Evolutionary conservation across 23 tunicate genomes (phyloP), one percentile per base, ranked within the genome.

Genomic region (Styela clava): DNA sequence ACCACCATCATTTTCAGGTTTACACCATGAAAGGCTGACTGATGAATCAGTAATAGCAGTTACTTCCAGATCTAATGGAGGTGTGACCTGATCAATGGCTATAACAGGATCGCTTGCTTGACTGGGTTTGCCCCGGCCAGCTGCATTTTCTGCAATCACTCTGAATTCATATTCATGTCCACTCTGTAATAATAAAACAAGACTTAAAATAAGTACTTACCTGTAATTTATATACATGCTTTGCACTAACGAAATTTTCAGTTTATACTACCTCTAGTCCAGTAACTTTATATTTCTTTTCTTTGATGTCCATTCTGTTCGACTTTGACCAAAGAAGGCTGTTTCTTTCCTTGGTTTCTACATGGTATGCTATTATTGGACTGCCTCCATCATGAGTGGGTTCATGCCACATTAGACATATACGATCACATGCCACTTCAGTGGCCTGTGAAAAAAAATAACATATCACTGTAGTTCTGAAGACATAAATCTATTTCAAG

Each of bases 1-100:
- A 34, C 99, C 99, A 7, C 99, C 99, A 36, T 95, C 99, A 69
- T 83, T 83, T 83, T 95, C 99, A 0, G 99, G 99, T 73, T 78
- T 73, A 21, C 68, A 24, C 99, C 99, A 95, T 18, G 69, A 51
- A 16, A 95, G 32, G 63, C 83, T 88, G 16, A 95, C 99, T 1
- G 88, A 61, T 7, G 88, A 73, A 5, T 89, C 86, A 3, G 95
- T 86, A 31, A 86, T 69, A 27, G 83, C 88, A 19, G 79, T 69
- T 0, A 84, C 74, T 68, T 86, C 95, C 28, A 95, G 64, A 9
- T 33, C 70, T 23, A 27, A 26, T 56, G 99, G 99, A 9, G 89
- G 83, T 2, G 89, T 79, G 22, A 90, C 88, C 74, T 86, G 89
- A 74, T 85, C 88, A 30, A 95, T 90, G 16, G 99, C 99, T 2